Percentiles rank a stretch among this genome's conserved stretches.
Evolutionary conservation across 2,113 vertebrate genomes (phyloP).

Genomic region (Malurus melanocephalus): DNA sequence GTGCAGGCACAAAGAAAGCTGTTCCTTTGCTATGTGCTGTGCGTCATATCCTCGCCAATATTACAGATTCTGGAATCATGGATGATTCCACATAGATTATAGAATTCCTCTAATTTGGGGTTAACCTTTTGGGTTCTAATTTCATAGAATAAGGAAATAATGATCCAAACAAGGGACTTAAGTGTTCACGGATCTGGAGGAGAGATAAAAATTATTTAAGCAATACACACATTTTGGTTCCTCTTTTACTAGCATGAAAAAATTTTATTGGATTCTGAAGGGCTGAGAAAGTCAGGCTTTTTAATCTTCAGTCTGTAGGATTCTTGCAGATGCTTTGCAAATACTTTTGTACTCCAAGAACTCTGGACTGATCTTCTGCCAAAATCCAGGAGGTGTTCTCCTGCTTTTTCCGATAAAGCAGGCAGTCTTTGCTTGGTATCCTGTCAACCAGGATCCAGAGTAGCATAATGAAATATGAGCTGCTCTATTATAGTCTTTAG

Average conservation of each 20-base stretch:
- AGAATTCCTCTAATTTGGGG: neutral
- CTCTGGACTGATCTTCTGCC: neutral
- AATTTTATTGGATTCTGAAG: neutral
- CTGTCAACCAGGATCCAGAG: neutral
- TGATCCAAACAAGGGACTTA: neutral
- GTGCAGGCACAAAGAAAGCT: neutral
- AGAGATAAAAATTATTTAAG: neutral
- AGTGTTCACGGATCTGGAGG: neutral
- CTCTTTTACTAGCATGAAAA: neutral
- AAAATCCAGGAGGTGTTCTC: neutral
- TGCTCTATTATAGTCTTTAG: neutral
- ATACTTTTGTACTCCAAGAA: neutral
- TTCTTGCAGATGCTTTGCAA: neutral
- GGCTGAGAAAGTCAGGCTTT: neutral
- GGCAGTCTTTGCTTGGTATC: neutral
- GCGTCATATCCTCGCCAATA: neutral
- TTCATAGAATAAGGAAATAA: neutral
- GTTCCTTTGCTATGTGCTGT: neutral
- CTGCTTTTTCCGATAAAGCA: constrained; percentile 16
- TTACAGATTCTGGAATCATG: neutral
- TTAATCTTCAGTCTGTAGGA: neutral
- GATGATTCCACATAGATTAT: neutral
- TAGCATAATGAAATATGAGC: neutral
- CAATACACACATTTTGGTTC: neutral
- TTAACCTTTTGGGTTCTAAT: neutral